These are phyloP conservation scores for Suricata suricatta DNA, from an alignment of 2,113 vertebrate species.

Conservation along the genomic window DNA sequence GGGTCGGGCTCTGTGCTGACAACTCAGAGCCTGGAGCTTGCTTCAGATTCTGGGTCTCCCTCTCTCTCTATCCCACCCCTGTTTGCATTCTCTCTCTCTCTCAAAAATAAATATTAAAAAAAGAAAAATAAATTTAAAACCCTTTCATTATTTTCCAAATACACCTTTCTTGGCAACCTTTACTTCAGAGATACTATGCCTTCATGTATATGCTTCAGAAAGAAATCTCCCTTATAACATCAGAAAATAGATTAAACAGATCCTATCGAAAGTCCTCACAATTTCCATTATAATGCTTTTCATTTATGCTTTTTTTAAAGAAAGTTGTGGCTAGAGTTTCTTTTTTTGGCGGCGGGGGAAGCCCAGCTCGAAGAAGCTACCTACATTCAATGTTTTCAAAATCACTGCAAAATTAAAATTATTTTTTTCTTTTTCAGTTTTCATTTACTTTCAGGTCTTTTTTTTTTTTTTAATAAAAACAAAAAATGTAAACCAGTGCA, in stretches of 20 bases:
- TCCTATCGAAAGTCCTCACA: not conserved
- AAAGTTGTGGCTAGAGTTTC: not conserved
- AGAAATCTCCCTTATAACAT: not conserved
- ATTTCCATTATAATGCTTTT: not conserved
- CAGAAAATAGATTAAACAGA: not conserved
- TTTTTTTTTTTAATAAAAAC: not conserved
- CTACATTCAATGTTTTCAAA: too few species aligned
- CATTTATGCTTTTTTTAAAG: not conserved
- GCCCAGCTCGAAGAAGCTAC: not conserved
- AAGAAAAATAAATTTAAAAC: not conserved
- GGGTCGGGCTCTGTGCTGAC: too few species aligned
- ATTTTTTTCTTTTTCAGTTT: conserved; percentile 1
- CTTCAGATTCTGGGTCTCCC: too few species aligned
- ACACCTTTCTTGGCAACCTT: not conserved
- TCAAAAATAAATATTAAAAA: too few species aligned
- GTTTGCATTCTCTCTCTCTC: too few species aligned
- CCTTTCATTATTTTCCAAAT: not conserved
- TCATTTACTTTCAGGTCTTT: not conserved
- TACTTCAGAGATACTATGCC: not conserved
- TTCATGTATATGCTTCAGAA: not conserved
- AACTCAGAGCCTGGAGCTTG: too few species aligned
- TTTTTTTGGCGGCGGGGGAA: not conserved
- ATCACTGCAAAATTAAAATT: not conserved
- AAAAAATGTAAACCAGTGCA: not conserved
- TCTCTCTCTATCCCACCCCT: too few species aligned